Percentiles rank a stretch among this genome's conserved stretches.
phyloP scores from a whole-genome alignment of 2,113 vertebrate genomes.

The Trinectes maculatus region DNA sequence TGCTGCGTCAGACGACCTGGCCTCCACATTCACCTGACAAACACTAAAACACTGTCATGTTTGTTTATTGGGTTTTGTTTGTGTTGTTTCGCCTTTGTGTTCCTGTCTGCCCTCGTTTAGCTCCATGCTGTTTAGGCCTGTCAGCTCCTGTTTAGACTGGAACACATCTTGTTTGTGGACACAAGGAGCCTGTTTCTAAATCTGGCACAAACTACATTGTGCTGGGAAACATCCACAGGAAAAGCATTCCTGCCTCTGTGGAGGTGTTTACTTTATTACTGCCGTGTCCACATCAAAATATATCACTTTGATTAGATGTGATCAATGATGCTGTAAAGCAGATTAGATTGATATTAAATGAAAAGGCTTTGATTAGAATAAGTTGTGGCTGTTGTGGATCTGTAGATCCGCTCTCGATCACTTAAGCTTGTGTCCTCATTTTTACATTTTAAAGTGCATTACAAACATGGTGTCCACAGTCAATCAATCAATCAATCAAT shows the following conservation, averaged over 20 bases:
- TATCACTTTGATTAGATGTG: background rate
- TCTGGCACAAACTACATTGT: conserved; percentile 1
- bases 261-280: background rate
- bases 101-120: background rate
- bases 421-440: no score
- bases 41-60: no score
- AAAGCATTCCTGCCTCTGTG: background rate
- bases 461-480: no score
- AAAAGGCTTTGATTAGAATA: no score
- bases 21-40: no score
- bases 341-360: background rate
- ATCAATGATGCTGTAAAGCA: background rate
- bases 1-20: no score
- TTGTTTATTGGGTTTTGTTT: background rate
- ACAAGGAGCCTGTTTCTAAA: background rate
- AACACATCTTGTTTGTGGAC: conserved; percentile 7
- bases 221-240: background rate
- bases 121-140: background rate
- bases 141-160: conserved; percentile 16
- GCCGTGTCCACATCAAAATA: background rate
- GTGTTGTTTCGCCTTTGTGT: no score
- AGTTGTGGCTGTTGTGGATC: no score
- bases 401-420: no score
- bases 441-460: no score
- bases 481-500: no score